Conservation (phyloP, 2,797 vertebrate species). For the Notolabrus celidotus region DNA sequence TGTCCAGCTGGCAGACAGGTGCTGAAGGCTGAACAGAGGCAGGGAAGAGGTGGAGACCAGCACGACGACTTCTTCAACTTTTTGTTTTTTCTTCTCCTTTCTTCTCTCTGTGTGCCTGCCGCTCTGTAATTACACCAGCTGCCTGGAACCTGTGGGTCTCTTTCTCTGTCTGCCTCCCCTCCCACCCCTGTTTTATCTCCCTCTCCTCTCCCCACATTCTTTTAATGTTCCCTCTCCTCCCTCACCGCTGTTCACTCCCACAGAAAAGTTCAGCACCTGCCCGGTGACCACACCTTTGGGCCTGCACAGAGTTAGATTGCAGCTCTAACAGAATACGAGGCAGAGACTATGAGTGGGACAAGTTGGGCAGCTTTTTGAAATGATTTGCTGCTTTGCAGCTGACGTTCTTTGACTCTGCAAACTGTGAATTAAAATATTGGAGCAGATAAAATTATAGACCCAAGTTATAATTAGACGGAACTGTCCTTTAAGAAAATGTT, state of each 20-base stretch:
- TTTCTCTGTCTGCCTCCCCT: constrained; percentile 14
- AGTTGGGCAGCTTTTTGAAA: background rate
- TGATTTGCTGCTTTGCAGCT: too few relatives aligned
- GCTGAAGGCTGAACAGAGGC: constrained; percentile 59
- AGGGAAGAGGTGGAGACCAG: constrained; percentile 54
- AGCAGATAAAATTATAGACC: too few relatives aligned
- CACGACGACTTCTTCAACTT: constrained; percentile 45
- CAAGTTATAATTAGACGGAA: too few relatives aligned
- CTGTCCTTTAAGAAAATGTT: too few relatives aligned
- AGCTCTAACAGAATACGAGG: constrained; percentile 1
- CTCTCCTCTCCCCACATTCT: constrained; percentile 32
- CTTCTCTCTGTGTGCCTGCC: constrained; percentile 41
- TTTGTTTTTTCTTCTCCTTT: constrained; percentile 45
- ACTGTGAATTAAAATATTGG: too few relatives aligned
- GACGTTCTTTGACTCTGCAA: too few relatives aligned
- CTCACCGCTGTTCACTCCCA: constrained; percentile 19
- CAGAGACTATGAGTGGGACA: background rate
- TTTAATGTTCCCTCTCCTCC: constrained; percentile 39
- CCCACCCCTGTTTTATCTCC: background rate
- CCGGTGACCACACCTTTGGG: constrained; percentile 20
- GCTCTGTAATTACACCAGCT: constrained; percentile 75
- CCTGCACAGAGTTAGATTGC: background rate
- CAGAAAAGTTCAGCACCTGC: constrained; percentile 37
- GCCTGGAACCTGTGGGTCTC: constrained; percentile 34
- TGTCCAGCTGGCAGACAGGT: constrained; percentile 70